These are phyloP conservation scores for Epistrophe grossulariae DNA, from an alignment of 2,888 invertebrate genomes.

Conservation along the genomic window DNA sequence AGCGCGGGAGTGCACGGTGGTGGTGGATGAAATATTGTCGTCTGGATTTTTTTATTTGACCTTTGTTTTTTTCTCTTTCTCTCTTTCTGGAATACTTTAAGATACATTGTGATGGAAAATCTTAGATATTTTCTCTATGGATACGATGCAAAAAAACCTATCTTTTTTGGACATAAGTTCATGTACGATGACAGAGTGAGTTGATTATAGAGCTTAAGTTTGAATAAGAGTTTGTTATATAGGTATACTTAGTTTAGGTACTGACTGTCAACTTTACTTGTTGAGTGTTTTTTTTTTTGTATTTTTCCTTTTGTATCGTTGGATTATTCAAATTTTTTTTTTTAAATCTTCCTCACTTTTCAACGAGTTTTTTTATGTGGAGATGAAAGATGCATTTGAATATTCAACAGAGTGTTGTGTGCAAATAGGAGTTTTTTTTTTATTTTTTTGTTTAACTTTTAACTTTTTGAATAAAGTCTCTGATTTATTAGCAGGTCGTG, in stretches of 20 bases:
- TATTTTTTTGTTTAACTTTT: not conserved
- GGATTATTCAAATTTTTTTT: slow-evolving; percentile 19
- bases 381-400: slow-evolving; percentile 30
- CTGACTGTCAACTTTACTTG: not conserved
- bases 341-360: not conserved
- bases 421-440: slow-evolving; percentile 5
- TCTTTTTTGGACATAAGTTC: slow-evolving; percentile 95
- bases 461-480: slow-evolving; percentile 7
- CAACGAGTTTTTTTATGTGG: not conserved
- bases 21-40: not conserved
- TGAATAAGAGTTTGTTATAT: not conserved
- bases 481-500: slow-evolving; percentile 16
- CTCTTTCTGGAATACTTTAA: slow-evolving; percentile 82
- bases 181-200: slow-evolving; percentile 80
- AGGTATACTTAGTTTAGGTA: not conserved
- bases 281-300: not conserved
- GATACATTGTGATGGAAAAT: slow-evolving; percentile 96
- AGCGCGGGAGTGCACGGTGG: too few relatives aligned
- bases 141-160: slow-evolving; percentile 88
- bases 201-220: slow-evolving; percentile 5
- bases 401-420: slow-evolving; percentile 27
- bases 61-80: slow-evolving; percentile 18
- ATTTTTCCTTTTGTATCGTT: slow-evolving; percentile 1
- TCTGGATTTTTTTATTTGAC: slow-evolving; percentile 2
- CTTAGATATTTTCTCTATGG: slow-evolving; percentile 92